Conservation (phyloP, 2,113 vertebrate species). For the Ceyx cyanopectus region DNA sequence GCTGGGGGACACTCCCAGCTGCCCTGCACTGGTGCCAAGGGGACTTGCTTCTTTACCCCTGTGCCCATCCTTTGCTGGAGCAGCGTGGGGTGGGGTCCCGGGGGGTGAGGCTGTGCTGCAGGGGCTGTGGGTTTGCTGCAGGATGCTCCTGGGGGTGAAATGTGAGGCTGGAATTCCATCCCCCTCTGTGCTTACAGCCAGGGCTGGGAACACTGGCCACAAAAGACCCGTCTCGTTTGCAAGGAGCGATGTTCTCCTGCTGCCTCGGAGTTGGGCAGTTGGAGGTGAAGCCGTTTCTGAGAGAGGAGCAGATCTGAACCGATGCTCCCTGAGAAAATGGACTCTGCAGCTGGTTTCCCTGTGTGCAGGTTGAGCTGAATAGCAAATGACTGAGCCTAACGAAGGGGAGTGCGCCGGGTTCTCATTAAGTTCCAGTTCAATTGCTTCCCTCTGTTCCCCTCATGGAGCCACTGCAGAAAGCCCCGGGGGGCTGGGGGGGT, state of each 20-base stretch:
- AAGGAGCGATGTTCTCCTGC: background rate
- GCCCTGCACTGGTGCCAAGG: background rate
- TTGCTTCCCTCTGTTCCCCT: background rate
- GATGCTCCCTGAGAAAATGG: background rate
- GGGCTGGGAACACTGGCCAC: background rate
- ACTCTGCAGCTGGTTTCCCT: constrained; percentile 25
- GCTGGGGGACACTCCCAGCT: background rate
- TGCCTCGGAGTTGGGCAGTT: background rate
- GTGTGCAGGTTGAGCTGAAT: background rate
- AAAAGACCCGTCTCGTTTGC: background rate
- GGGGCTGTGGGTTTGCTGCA: background rate
- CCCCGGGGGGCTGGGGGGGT: background rate
- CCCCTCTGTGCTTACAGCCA: background rate
- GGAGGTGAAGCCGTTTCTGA: background rate
- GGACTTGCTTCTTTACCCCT: too few relatives aligned
- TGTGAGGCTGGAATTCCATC: fast-evolving
- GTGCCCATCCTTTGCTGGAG: background rate
- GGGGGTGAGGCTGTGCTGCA: fast-evolving
- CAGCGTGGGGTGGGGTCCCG: fast-evolving
- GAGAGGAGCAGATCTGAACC: background rate
- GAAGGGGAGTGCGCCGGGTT: background rate
- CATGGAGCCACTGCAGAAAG: background rate
- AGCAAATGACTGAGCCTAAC: background rate
- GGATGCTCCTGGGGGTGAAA: background rate
- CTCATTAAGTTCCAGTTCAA: background rate